Percentiles rank a stretch among this genome's conserved stretches.
Evolutionary conservation across 2,113 vertebrate species (phyloP).

Genomic region (Mystacornis crossleyi): DNA sequence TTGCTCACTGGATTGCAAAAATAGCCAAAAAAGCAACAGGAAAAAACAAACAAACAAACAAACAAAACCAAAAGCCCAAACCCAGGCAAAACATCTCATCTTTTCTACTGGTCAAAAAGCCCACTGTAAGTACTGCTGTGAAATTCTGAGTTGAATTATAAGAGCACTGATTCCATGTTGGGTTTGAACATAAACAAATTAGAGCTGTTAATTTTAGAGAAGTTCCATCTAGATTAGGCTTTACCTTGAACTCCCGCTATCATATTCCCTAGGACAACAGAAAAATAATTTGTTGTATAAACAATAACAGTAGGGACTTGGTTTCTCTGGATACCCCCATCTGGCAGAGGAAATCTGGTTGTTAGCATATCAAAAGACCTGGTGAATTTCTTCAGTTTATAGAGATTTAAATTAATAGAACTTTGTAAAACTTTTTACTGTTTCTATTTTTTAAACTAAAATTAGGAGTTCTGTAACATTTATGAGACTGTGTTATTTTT

Average conservation of each 20-base stretch:
- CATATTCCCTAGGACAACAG: slow-evolving; percentile 57
- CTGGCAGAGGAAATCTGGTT: slow-evolving; percentile 63
- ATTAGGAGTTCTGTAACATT: not conserved
- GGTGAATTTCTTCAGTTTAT: slow-evolving; percentile 5
- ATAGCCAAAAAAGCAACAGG: not conserved
- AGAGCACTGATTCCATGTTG: not conserved
- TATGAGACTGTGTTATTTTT: not conserved
- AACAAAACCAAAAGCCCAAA: not conserved
- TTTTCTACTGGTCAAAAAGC: not conserved
- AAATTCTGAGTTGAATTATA: not conserved
- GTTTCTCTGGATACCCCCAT: slow-evolving; percentile 49
- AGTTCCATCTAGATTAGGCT: slow-evolving; percentile 53
- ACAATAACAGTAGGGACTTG: slow-evolving; percentile 66
- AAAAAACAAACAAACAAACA: not conserved
- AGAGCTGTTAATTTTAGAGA: slow-evolving; percentile 53
- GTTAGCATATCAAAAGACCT: slow-evolving; percentile 62
- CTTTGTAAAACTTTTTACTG: not conserved
- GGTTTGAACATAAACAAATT: slow-evolving; percentile 1
- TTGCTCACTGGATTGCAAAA: not conserved
- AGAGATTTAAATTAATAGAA: slow-evolving; percentile 47
- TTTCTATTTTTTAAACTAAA: not conserved
- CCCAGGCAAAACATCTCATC: not conserved
- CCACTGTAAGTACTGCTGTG: not conserved
- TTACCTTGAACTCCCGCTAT: slow-evolving; percentile 53
- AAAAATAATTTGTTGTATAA: slow-evolving; percentile 73